Conservation (phyloP, 1,140 invertebrate genomes). For the Calliphora vicina region DNA sequence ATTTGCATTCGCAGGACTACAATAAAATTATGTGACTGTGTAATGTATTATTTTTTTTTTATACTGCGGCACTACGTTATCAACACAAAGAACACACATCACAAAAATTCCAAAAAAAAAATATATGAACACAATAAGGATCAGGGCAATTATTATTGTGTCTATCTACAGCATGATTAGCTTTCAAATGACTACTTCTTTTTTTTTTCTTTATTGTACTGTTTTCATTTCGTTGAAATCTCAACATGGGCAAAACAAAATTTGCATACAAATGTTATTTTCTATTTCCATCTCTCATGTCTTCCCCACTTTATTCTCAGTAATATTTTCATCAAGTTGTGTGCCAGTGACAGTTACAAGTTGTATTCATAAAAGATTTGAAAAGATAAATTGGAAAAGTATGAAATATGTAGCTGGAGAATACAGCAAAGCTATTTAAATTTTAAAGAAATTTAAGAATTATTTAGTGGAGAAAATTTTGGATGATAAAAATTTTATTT, state of each 20-base stretch:
- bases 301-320: not conserved
- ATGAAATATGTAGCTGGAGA: too few relatives aligned
- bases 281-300: not conserved
- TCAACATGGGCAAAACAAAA: not conserved
- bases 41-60: too few relatives aligned
- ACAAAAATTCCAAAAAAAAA: not conserved
- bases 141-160: not conserved
- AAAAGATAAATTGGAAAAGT: too few relatives aligned
- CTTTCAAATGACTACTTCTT: constrained; percentile 2
- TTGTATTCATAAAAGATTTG: too few relatives aligned
- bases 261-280: not conserved
- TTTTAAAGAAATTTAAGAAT: not conserved
- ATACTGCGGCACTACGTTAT: not conserved
- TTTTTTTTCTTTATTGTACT: not conserved
- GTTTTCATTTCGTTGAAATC: not conserved
- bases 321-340: not conserved
- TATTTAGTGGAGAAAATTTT: not conserved
- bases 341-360: not conserved
- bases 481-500: too few relatives aligned
- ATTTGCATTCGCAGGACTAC: not conserved
- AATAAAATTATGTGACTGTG: not conserved
- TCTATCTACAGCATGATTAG: constrained; percentile 13
- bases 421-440: too few relatives aligned
- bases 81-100: not conserved
- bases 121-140: not conserved